Base-by-base conservation (phyloP, 2,113 vertebrate species). In the Corvus cornix region DNA sequence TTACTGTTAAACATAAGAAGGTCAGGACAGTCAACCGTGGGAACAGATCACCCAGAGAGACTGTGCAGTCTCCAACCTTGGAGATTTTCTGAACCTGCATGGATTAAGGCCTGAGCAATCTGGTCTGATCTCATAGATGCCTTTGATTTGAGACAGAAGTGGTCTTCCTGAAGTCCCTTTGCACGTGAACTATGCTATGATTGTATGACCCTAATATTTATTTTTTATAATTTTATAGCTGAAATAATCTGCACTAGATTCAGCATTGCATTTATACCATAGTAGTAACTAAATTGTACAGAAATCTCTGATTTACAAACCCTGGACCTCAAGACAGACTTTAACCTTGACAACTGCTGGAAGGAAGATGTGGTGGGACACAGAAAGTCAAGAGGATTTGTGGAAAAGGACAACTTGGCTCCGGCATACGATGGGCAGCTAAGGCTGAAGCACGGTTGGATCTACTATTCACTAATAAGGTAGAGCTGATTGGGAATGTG, bases 31-130 rank as follows among this genome's bases (percentile, higher is more conserved):
- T 16, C 31, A 84, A 13, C 3, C 43, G 59, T 2, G 4, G 33
- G 26, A 91, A 64, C 2, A 68, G 56, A 55, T 37, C 59, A 8
- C 11, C 35, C n/a, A 37, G 48, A 53, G 37, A 48, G 9, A 6
- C 8, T 70, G 9, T 30, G 22, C 0, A 0, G 1, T 59, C 26
- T 77, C 26, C 43, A 67, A 1, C 3, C 14, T 52, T 66, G 48
- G 20, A 66, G 10, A 5, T 46, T 81, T 89, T 70, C 30, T 87
- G 67, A 84, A 55, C 12, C 7, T 3, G 0, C 16, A 18, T 23
- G 21, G 22, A 49, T 81, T 48, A 84, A 89, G 68, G 22, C 16
- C 33, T 9, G 2, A 60, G 46, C 9, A 35, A 35, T 31, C 18
- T 75, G 21, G 4, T 85, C 35, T 62, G 44, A 49, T 62, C 11